phyloP scores from a whole-genome alignment of 1,140 invertebrate species.

The Asobara japonica region DNA sequence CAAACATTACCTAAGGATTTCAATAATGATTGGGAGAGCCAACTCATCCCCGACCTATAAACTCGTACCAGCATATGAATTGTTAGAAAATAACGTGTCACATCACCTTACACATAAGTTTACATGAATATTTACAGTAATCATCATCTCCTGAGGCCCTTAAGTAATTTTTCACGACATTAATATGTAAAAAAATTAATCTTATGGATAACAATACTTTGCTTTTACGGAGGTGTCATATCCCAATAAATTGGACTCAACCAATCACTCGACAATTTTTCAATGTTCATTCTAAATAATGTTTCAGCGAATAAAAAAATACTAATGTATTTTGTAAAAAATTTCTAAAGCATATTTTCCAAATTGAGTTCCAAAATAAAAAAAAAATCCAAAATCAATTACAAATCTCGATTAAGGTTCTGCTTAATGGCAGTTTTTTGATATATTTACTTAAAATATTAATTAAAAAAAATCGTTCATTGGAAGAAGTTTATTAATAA shows the following conservation, averaged over 20 bases:
- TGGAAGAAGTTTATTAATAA: no score
- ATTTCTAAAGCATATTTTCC: no score
- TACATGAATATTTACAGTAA: conserved; percentile 1
- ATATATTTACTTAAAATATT: no score
- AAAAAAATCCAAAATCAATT: no score
- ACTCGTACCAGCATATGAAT: background rate
- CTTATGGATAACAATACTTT: background rate
- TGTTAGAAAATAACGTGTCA: background rate
- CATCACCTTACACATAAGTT: background rate
- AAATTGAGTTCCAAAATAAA: no score
- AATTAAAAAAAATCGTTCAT: no score
- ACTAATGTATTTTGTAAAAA: no score
- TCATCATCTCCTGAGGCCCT: background rate
- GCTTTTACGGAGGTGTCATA: background rate
- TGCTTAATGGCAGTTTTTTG: no score
- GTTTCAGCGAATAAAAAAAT: background rate
- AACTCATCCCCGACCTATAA: background rate
- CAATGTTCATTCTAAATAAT: background rate
- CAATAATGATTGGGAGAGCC: background rate
- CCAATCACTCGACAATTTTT: no score
- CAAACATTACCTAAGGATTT: background rate
- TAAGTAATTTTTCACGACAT: background rate
- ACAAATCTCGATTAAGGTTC: no score
- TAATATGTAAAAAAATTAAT: background rate
- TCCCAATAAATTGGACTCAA: background rate